Evolutionary conservation across 2,113 vertebrate genomes (phyloP), one percentile per base, ranked within the genome.

Genomic region (Leptocoma aspasia): DNA sequence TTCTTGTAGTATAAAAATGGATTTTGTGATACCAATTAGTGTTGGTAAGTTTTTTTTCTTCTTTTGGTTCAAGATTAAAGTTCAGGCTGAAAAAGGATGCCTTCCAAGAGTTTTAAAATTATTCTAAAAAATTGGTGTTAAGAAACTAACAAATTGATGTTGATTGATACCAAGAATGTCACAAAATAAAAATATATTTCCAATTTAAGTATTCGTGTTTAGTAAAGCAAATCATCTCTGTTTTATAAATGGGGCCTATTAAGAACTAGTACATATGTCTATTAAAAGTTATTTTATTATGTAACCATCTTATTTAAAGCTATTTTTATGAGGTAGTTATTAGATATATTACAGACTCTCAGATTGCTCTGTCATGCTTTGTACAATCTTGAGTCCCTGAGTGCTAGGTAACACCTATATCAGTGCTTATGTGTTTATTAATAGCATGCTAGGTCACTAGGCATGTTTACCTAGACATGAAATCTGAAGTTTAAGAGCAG

Each of bases 131-230:
- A 65, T n/a, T 56, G 9, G 19, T 79, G 33, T 52, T 76, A 71
- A 94, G 71, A 69, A 90, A 77, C 71, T 37, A 89, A 82, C 10
- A 76, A 85, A 79, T 4, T 79, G 45, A 80, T 65, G 60, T 37
- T 79, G 90, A 87, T 53, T 79, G 73, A 85, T 88, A 66, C 66
- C 49, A 72, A 86, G 41, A 85, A 82, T 49, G 54, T 72, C 44
- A 49, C 22, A 75, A 95, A 94, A 90, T 91, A 85, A 91, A 92
- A 95, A 89, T 83, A 57, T 69, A 57, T 81, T 92, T 91, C 72
- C 65, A 94, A 78, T 85, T 89, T 72, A 87, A 86, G 83, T 90
- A 54, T 69, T 72, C 8, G 2, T 49, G 9, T 82, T 90, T 90
- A 60, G 45, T 65, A 72, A 85, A 77, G 85, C 47, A 90, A 91